phyloP scores from a whole-genome alignment of 2,888 invertebrate genomes.

The Pristionchus fissidentatus region DNA sequence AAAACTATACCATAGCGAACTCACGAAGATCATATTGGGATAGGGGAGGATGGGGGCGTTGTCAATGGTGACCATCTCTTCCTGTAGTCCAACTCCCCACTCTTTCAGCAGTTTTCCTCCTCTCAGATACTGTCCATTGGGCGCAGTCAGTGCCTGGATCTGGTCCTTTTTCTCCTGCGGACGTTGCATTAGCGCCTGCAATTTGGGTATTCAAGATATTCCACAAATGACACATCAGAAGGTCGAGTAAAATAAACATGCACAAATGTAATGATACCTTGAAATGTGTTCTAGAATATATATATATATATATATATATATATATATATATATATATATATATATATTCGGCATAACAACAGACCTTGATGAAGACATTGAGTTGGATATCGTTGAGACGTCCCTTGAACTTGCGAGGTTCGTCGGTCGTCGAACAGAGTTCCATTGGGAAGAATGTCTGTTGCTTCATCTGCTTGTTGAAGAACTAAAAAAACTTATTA shows the following conservation, averaged over 20 bases:
- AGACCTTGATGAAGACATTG: constrained; percentile 14
- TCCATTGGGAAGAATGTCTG: constrained; percentile 13
- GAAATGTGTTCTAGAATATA: no score
- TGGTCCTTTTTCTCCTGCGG: neutral
- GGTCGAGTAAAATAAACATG: no score
- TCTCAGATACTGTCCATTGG: neutral
- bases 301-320: no score
- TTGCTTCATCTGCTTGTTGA: neutral
- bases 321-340: no score
- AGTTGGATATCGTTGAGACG: neutral
- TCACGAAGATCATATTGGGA: neutral
- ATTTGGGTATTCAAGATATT: no score
- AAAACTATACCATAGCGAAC: neutral
- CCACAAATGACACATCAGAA: no score
- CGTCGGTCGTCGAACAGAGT: neutral
- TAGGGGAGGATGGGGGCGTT: neutral
- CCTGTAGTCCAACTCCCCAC: neutral
- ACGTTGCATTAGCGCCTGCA: no score
- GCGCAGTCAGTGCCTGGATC: neutral
- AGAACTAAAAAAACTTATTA: neutral
- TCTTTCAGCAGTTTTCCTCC: neutral
- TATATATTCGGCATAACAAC: no score
- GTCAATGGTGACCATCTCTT: constrained; percentile 17
- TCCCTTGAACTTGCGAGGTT: constrained; percentile 21
- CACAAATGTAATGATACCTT: no score